Conservation (phyloP, 2,888 invertebrate species). For the Drosophila colorata region DNA sequence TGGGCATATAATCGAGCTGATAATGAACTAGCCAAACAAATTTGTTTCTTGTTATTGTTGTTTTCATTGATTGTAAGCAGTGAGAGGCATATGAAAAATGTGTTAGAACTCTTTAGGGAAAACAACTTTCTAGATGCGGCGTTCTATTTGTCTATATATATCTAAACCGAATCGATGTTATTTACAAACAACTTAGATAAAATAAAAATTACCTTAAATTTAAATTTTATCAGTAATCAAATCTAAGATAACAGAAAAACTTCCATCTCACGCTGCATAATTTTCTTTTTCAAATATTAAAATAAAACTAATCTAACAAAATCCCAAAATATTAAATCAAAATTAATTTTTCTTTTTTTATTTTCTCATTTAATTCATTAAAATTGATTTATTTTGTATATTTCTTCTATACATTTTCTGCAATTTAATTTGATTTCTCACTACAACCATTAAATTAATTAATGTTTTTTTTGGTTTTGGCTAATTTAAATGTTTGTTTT, state of each 20-base stretch:
- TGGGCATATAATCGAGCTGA: slow-evolving; percentile 62
- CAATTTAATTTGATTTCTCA: neutral
- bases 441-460: neutral
- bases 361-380: neutral
- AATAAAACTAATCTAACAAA: neutral
- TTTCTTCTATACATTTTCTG: neutral
- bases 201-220: neutral
- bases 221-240: neutral
- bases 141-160: neutral
- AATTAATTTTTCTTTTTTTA: neutral
- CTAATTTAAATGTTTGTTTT: neutral
- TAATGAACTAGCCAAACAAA: slow-evolving; percentile 60
- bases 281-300: neutral
- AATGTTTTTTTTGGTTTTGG: neutral
- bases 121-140: slow-evolving; percentile 14
- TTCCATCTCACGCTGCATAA: neutral
- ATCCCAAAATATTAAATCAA: neutral
- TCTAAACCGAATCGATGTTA: neutral
- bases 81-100: slow-evolving; percentile 37
- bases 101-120: slow-evolving; percentile 34
- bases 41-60: slow-evolving; percentile 18
- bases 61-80: slow-evolving; percentile 23
- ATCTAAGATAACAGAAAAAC: too few species aligned
- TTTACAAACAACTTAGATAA: neutral
- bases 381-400: neutral